These are phyloP conservation scores for Halichoeres trimaculatus DNA, from an alignment of 2,113 vertebrate species.

Conservation along the genomic window DNA sequence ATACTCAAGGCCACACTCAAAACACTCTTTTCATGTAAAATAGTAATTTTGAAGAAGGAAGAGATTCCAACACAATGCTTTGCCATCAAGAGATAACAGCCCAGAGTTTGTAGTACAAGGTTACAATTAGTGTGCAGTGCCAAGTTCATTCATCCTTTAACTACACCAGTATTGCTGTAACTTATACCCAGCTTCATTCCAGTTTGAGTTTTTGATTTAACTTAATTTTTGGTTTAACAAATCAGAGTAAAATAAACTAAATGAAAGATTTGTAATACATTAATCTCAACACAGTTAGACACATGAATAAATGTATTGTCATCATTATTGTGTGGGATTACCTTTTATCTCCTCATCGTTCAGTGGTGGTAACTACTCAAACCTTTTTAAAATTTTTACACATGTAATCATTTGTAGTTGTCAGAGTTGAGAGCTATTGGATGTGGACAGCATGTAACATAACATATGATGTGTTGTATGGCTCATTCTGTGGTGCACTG, in stretches of 20 bases:
- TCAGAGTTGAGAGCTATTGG: background rate
- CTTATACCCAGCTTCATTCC: too few species aligned
- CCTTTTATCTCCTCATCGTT: too few species aligned
- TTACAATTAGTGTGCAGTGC: background rate
- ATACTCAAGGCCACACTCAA: constrained; percentile 9
- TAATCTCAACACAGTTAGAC: too few species aligned
- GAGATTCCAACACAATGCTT: constrained; percentile 15
- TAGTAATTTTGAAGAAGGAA: background rate
- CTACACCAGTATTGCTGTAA: background rate
- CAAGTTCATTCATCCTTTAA: constrained; percentile 2
- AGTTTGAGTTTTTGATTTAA: too few species aligned
- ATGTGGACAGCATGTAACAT: background rate
- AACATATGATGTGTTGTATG: constrained; percentile 9
- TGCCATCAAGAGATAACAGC: background rate
- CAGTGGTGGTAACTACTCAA: too few species aligned
- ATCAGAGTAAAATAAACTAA: too few species aligned
- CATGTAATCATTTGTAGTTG: background rate
- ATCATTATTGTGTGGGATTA: too few species aligned
- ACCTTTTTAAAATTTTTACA: background rate
- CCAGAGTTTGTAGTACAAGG: constrained; percentile 1
- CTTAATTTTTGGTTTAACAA: too few species aligned
- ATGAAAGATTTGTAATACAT: too few species aligned
- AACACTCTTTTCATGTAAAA: background rate
- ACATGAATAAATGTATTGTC: too few species aligned
- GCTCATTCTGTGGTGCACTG: constrained; percentile 12